These are phyloP conservation scores for Onthophagus taurus DNA, from an alignment of 1,140 invertebrate genomes.

Conservation along the genomic window DNA sequence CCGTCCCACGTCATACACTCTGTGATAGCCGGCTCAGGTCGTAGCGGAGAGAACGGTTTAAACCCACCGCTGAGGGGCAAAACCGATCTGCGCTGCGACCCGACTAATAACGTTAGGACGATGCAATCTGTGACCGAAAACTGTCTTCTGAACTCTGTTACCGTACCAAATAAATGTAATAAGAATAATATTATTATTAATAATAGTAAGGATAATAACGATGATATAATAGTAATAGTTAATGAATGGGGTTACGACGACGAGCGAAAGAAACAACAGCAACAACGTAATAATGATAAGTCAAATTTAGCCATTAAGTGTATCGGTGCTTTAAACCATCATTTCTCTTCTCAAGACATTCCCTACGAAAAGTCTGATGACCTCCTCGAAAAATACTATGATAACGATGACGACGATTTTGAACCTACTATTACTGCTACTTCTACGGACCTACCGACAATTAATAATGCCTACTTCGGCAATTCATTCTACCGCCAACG, in stretches of 20 bases:
- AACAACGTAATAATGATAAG: slow-evolving; percentile 20
- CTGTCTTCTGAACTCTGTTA: slow-evolving; percentile 57
- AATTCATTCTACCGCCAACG: neutral
- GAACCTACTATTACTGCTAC: slow-evolving; percentile 16
- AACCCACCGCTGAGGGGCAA: slow-evolving; percentile 7
- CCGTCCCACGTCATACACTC: slow-evolving; percentile 36
- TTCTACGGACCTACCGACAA: slow-evolving; percentile 5
- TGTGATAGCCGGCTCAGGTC: slow-evolving; percentile 67
- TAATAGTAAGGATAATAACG: slow-evolving; percentile 29
- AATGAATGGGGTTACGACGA: slow-evolving; percentile 1
- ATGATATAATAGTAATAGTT: slow-evolving; percentile 18
- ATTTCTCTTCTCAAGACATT: slow-evolving; percentile 58
- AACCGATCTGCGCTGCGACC: neutral
- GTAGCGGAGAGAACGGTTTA: slow-evolving; percentile 12
- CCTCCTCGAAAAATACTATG: too few species aligned
- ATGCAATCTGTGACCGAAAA: slow-evolving; percentile 57
- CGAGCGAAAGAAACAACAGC: neutral
- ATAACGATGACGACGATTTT: slow-evolving; percentile 23
- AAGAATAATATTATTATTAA: slow-evolving; percentile 37
- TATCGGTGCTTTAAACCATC: slow-evolving; percentile 41
- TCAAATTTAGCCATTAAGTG: slow-evolving; percentile 35
- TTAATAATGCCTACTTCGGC: neutral
- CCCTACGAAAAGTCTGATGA: slow-evolving; percentile 43
- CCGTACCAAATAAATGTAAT: slow-evolving; percentile 50
- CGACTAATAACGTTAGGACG: slow-evolving; percentile 49